Evolutionary conservation across 2,113 vertebrate species (phyloP).

Genomic region (Macquaria ambigua): DNA sequence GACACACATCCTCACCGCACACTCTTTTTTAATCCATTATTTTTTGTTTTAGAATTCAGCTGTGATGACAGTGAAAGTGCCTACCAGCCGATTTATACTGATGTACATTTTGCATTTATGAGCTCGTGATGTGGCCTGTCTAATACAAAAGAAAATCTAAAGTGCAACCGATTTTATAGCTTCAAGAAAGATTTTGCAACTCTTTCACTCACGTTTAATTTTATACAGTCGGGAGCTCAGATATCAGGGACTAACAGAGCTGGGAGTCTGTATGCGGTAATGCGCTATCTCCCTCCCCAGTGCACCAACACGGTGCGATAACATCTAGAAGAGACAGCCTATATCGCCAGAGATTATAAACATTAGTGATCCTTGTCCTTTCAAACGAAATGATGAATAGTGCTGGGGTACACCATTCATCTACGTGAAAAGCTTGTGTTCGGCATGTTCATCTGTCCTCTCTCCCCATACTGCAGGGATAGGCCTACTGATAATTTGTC

Average conservation of each 20-base stretch:
- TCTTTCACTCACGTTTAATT: not conserved
- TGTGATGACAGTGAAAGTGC: not conserved
- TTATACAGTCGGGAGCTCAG: not conserved
- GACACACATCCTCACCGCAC: not conserved
- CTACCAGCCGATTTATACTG: too few relatives aligned
- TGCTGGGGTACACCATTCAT: conserved; percentile 66
- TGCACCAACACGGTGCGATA: conserved; percentile 67
- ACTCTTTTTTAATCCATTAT: not conserved
- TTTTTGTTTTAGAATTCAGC: not conserved
- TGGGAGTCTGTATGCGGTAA: conserved; percentile 26
- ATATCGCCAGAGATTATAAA: conserved; percentile 74
- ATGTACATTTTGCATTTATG: not conserved
- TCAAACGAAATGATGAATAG: conserved; percentile 70
- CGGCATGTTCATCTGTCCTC: conserved; percentile 38
- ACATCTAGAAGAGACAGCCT: conserved; percentile 66
- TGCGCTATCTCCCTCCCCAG: conserved; percentile 74
- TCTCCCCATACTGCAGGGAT: conserved; percentile 25
- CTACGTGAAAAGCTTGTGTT: conserved; percentile 48
- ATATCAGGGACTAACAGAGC: conserved; percentile 59
- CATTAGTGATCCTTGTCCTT: conserved; percentile 79
- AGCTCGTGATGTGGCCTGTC: not conserved
- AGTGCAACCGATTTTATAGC: not conserved
- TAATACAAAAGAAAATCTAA: not conserved
- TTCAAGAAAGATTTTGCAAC: not conserved
- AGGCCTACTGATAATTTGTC: conserved; percentile 56